phyloP scores from a whole-genome alignment of 1,140 invertebrate genomes.

The Galleria mellonella region DNA sequence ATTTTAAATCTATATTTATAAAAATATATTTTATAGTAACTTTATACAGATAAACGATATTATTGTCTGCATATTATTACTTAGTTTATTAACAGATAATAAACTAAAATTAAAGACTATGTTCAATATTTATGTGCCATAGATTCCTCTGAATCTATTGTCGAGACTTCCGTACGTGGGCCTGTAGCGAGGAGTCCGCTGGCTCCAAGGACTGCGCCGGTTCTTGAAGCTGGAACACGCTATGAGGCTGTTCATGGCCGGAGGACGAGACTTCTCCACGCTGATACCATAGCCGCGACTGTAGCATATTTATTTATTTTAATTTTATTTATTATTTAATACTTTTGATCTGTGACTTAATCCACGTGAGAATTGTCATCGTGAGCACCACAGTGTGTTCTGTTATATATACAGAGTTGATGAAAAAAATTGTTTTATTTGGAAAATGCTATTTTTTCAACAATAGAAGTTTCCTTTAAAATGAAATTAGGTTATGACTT shows the following conservation, averaged over 20 bases:
- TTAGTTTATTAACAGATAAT: neutral
- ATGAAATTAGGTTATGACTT: no score
- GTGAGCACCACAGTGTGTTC: no score
- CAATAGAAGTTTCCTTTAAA: no score
- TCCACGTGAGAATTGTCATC: no score
- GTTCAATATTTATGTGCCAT: slow-evolving; percentile 22
- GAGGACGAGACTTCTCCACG: slow-evolving; percentile 76
- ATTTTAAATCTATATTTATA: no score
- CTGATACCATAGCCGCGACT: slow-evolving; percentile 71
- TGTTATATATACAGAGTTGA: no score
- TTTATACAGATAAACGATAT: neutral
- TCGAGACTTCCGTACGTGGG: slow-evolving; percentile 60
- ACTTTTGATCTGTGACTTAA: no score
- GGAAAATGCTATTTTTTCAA: no score
- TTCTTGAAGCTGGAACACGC: slow-evolving; percentile 86
- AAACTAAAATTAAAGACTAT: neutral
- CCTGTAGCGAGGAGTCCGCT: slow-evolving; percentile 45
- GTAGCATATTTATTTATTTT: slow-evolving; percentile 12
- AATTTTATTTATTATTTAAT: neutral
- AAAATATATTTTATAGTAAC: no score
- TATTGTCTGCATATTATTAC: neutral
- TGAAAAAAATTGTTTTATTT: no score
- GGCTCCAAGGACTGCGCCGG: slow-evolving; percentile 78
- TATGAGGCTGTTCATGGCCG: slow-evolving; percentile 82
- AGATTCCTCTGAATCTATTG: slow-evolving; percentile 41